A percentile compares a stretch with the other conserved stretches of the same genome.
Evolutionary conservation across 2,888 invertebrate species (phyloP).

Genomic region (Tholera decimalis): DNA sequence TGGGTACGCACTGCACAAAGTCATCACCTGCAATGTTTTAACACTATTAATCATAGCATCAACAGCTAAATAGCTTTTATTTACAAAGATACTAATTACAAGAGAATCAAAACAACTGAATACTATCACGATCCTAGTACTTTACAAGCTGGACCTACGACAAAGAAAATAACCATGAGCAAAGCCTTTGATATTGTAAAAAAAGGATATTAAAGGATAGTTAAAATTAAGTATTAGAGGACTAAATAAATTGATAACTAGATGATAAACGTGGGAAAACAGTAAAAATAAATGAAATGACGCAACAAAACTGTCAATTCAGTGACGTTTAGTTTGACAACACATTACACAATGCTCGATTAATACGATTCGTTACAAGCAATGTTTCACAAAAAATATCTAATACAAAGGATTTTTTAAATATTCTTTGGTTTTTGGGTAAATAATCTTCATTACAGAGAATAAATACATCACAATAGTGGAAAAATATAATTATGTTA

Average conservation of each 20-base stretch:
- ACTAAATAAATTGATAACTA: conserved; percentile 29
- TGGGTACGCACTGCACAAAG: conserved; percentile 87
- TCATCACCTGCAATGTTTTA: conserved; percentile 83
- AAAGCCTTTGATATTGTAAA: conserved; percentile 1
- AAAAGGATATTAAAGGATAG: conserved; percentile 14
- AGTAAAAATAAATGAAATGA: conserved; percentile 73
- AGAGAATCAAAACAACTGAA: conserved; percentile 64
- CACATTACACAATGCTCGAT: conserved; percentile 27
- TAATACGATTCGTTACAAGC: conserved; percentile 36
- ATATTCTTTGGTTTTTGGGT: too few relatives aligned
- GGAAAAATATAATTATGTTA: too few relatives aligned
- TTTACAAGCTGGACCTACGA: conserved; percentile 9
- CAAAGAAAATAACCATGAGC: conserved; percentile 2
- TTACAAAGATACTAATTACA: conserved; percentile 47
- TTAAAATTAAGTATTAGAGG: neutral
- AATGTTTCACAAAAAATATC: neutral
- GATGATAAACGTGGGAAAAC: conserved; percentile 75
- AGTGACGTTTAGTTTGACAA: conserved; percentile 55
- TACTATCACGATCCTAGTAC: conserved; percentile 35
- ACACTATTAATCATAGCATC: conserved; percentile 50
- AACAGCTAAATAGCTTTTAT: conserved; percentile 45
- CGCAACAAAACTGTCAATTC: conserved; percentile 74
- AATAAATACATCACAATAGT: too few relatives aligned
- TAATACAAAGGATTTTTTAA: too few relatives aligned
- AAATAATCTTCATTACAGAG: too few relatives aligned